phyloP scores from a whole-genome alignment of 2,888 invertebrate genomes.

The Xanthia icteritia region DNA sequence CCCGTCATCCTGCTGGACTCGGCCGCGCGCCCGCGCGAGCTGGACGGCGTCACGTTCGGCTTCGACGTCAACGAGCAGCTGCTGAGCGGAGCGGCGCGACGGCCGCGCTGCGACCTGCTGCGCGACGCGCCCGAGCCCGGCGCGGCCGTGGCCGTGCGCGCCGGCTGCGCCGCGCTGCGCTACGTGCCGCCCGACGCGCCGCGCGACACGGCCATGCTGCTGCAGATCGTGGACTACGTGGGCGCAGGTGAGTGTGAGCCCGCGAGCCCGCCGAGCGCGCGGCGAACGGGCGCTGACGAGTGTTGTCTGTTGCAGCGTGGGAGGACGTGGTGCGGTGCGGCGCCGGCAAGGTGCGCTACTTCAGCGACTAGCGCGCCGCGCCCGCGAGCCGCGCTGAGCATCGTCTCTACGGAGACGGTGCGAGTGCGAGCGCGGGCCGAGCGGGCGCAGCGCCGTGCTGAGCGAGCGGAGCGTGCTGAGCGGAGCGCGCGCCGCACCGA shows the following conservation, averaged over 20 bases:
- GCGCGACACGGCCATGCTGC: constrained; percentile 73
- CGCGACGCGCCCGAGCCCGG: constrained; percentile 70
- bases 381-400: constrained; percentile 20
- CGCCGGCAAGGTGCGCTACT: constrained; percentile 86
- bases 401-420: background rate
- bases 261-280: background rate
- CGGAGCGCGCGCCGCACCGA: background rate
- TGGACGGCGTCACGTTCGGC: constrained; percentile 94
- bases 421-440: constrained; percentile 15
- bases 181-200: constrained; percentile 77
- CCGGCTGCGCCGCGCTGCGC: constrained; percentile 73
- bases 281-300: background rate
- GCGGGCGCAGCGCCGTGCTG: background rate
- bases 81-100: constrained; percentile 84
- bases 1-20: constrained; percentile 94
- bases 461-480: background rate
- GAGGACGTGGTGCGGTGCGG: constrained; percentile 92
- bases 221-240: constrained; percentile 84
- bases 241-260: constrained; percentile 73
- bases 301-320: constrained; percentile 91
- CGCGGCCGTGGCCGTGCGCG: constrained; percentile 53
- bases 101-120: constrained; percentile 78
- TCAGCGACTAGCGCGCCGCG: constrained; percentile 79
- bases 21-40: constrained; percentile 85
- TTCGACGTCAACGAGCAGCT: constrained; percentile 94